Conservation (phyloP, 1,140 invertebrate genomes). For the Phortica variegata region DNA sequence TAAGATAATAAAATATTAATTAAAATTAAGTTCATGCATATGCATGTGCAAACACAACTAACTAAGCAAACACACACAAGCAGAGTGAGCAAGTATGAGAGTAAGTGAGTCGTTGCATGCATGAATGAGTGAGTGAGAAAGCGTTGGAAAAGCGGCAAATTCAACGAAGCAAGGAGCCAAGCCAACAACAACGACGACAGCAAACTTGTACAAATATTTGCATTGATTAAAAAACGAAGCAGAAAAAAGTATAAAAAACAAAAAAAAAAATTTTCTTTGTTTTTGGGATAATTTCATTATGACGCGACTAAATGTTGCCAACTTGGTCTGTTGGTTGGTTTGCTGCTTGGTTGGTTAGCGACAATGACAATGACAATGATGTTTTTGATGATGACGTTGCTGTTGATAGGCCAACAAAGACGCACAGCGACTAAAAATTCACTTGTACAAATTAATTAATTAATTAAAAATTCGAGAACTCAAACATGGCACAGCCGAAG, state of each 20-base stretch:
- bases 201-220: constrained; percentile 48
- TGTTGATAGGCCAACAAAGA: constrained; percentile 22
- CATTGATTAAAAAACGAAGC: background rate
- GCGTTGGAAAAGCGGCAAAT: background rate
- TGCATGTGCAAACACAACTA: constrained; percentile 22
- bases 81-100: background rate
- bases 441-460: constrained; percentile 44
- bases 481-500: constrained; percentile 13
- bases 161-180: constrained; percentile 1
- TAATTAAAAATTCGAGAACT: constrained; percentile 49
- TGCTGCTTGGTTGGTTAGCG: constrained; percentile 49
- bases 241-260: too few relatives aligned
- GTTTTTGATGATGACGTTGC: constrained; percentile 31
- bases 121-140: background rate
- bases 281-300: too few relatives aligned
- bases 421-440: constrained; percentile 17
- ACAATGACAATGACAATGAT: constrained; percentile 17
- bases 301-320: too few relatives aligned
- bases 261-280: too few relatives aligned
- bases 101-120: background rate
- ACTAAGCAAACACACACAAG: background rate
- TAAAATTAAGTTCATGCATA: constrained; percentile 54
- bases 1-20: constrained; percentile 57
- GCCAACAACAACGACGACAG: too few relatives aligned
- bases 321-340: too few relatives aligned